phyloP scores from a whole-genome alignment of 2,113 vertebrate species.

The Calyptomena viridis region DNA sequence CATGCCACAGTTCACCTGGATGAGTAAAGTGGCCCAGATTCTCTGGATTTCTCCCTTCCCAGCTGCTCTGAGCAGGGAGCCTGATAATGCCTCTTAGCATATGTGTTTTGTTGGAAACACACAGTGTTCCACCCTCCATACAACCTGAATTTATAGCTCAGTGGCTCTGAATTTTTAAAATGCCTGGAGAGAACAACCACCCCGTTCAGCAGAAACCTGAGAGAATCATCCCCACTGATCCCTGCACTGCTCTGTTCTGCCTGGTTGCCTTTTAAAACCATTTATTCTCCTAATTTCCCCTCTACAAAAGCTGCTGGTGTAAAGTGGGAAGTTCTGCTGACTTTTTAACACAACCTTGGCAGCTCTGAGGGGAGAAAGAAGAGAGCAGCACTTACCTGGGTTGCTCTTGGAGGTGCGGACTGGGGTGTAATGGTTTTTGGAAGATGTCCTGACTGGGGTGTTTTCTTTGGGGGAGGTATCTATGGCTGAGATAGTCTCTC shows the following conservation, averaged over 20 bases:
- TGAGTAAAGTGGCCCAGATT: background rate
- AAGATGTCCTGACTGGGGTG: conserved; percentile 90
- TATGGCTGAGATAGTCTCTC: conserved; percentile 95
- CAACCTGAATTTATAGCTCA: background rate
- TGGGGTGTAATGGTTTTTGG: conserved; percentile 97
- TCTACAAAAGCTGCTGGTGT: background rate
- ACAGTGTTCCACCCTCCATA: background rate
- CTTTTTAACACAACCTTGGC: background rate
- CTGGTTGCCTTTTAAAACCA: background rate
- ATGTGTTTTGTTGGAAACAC: background rate
- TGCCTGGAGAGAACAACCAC: background rate
- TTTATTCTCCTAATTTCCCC: background rate
- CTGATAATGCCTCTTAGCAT: background rate
- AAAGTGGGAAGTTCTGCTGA: background rate
- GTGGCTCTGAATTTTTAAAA: background rate
- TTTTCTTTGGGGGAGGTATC: conserved; percentile 97
- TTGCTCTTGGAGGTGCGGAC: conserved; percentile 91
- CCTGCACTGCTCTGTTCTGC: background rate
- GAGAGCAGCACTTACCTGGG: conserved; percentile 79
- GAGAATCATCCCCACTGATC: background rate
- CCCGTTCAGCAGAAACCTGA: background rate
- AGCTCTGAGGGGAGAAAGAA: background rate
- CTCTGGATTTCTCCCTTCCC: background rate
- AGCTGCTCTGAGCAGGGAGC: background rate
- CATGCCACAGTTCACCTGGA: background rate